Conservation (phyloP, 1,140 invertebrate species). For the Limonius californicus region DNA sequence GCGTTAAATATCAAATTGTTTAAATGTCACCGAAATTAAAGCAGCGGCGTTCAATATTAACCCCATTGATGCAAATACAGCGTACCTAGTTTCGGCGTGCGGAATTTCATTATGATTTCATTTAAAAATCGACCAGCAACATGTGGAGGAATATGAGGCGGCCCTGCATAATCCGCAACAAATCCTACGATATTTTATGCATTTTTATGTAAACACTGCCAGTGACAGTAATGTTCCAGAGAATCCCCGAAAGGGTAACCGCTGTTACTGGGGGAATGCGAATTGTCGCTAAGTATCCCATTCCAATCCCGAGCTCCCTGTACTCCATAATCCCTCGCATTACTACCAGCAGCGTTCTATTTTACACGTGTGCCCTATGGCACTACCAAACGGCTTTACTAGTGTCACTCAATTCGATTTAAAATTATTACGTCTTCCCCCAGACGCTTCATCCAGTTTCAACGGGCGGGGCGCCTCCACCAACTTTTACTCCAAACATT, state of each 20-base stretch:
- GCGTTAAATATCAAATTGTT: constrained; percentile 25
- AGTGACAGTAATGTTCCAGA: constrained; percentile 43
- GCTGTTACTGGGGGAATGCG: constrained; percentile 44
- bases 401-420: constrained; percentile 12
- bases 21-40: constrained; percentile 28
- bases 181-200: constrained; percentile 42
- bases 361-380: constrained; percentile 11
- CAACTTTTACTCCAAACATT: neutral
- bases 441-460: neutral
- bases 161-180: constrained; percentile 24
- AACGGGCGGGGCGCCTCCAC: neutral
- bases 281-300: constrained; percentile 48
- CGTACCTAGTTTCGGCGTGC: constrained; percentile 19
- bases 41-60: neutral
- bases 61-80: constrained; percentile 22
- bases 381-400: constrained; percentile 5
- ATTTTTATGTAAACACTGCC: constrained; percentile 47
- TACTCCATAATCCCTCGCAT: constrained; percentile 39
- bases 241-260: constrained; percentile 43
- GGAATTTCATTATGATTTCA: constrained; percentile 27
- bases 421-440: constrained; percentile 18
- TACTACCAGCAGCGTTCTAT: constrained; percentile 31
- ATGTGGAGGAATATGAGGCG: neutral
- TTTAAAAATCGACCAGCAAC: constrained; percentile 7
- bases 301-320: constrained; percentile 30